Conservation (phyloP, 2,888 invertebrate genomes). For the Nasonia oneida region DNA sequence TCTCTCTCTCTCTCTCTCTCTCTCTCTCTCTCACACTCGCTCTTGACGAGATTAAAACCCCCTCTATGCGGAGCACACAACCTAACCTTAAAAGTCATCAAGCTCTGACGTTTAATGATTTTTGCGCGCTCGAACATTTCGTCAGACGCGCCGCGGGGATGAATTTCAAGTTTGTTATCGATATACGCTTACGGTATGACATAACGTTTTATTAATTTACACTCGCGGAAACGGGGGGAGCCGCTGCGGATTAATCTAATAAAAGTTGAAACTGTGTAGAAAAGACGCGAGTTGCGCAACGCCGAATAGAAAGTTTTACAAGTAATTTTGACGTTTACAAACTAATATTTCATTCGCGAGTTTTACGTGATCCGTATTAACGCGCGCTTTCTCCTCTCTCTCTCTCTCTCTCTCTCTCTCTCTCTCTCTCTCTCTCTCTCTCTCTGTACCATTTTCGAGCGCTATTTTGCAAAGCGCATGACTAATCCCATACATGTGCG, state of each 20-base stretch:
- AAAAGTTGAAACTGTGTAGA: slow-evolving; percentile 31
- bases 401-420: background rate
- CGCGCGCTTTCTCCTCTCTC: slow-evolving; percentile 41
- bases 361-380: slow-evolving; percentile 16
- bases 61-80: slow-evolving; percentile 4
- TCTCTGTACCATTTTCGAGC: background rate
- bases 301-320: slow-evolving; percentile 36
- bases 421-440: too few species aligned
- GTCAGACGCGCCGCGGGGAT: background rate
- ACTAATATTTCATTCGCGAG: slow-evolving; percentile 34
- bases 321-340: slow-evolving; percentile 40
- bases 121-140: slow-evolving; percentile 16
- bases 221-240: background rate
- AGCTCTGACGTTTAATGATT: slow-evolving; percentile 29
- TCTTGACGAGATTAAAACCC: slow-evolving; percentile 25
- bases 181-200: background rate
- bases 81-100: slow-evolving; percentile 54
- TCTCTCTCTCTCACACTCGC: background rate
- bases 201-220: slow-evolving; percentile 2
- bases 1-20: background rate
- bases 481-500: background rate
- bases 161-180: background rate
- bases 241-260: slow-evolving; percentile 11
- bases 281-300: slow-evolving; percentile 1
- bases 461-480: background rate